Evolutionary conservation across 2,113 vertebrate genomes (phyloP).

Genomic region (Chiloscyllium plagiosum): DNA sequence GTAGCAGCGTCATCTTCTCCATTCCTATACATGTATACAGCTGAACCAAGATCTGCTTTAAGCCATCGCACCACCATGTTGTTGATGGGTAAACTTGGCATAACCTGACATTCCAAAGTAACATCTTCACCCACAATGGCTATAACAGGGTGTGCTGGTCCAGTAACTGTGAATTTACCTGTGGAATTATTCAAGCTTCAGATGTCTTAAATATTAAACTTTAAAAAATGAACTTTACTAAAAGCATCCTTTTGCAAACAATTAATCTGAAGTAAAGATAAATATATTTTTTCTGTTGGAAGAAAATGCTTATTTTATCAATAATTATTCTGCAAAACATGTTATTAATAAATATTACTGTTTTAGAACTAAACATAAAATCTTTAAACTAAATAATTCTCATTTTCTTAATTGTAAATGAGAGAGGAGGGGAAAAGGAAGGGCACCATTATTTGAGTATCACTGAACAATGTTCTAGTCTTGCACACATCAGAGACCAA

Average conservation of each 20-base stretch:
- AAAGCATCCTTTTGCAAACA: background rate
- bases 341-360: background rate
- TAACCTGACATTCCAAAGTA: slow-evolving; percentile 42
- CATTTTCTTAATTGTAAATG: background rate
- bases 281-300: background rate
- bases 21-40: slow-evolving; percentile 40
- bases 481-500: background rate
- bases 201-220: background rate
- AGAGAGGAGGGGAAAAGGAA: background rate
- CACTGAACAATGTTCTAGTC: no score
- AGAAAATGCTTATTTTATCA: background rate
- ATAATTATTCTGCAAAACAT: background rate
- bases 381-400: background rate
- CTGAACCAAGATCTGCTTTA: slow-evolving; percentile 34
- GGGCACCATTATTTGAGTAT: background rate
- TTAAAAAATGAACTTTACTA: background rate
- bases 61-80: slow-evolving; percentile 47
- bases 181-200: background rate
- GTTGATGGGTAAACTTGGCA: slow-evolving; percentile 40
- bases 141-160: slow-evolving; percentile 37
- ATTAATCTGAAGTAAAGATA: background rate
- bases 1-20: background rate
- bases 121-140: slow-evolving; percentile 45
- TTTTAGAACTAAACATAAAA: background rate
- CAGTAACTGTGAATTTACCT: background rate